Evolutionary conservation across 2,113 vertebrate species (phyloP).

Genomic region (Mormyrus iriodes): DNA sequence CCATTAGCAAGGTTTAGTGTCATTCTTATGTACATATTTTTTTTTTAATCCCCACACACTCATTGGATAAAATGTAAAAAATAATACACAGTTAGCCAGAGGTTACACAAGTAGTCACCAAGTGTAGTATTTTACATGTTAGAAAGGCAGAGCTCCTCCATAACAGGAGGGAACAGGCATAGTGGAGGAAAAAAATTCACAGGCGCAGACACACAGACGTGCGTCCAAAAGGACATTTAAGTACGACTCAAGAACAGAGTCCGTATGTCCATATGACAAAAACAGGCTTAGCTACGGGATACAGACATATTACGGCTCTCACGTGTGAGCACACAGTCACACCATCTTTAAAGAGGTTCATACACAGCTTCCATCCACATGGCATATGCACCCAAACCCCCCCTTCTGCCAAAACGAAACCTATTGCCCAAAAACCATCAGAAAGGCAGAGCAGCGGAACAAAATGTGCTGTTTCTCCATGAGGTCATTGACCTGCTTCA

Average conservation of each 20-base stretch:
- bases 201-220: not conserved
- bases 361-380: not conserved
- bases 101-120: constrained; percentile 5
- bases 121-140: not conserved
- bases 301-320: not conserved
- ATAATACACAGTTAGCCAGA: not conserved
- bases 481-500: not conserved
- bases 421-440: not conserved
- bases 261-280: not conserved
- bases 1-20: not conserved
- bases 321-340: not conserved
- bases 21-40: constrained; percentile 4
- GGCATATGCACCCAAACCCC: not conserved
- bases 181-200: not conserved
- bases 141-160: not conserved
- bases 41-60: not conserved
- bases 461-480: not conserved
- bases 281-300: not conserved
- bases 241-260: not conserved
- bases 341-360: not conserved
- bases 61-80: not conserved
- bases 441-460: not conserved
- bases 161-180: not conserved
- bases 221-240: not conserved
- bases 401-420: not conserved